These are phyloP conservation scores for Drosophila teissieri DNA, from an alignment of 1,140 invertebrate species.

Conservation along the genomic window DNA sequence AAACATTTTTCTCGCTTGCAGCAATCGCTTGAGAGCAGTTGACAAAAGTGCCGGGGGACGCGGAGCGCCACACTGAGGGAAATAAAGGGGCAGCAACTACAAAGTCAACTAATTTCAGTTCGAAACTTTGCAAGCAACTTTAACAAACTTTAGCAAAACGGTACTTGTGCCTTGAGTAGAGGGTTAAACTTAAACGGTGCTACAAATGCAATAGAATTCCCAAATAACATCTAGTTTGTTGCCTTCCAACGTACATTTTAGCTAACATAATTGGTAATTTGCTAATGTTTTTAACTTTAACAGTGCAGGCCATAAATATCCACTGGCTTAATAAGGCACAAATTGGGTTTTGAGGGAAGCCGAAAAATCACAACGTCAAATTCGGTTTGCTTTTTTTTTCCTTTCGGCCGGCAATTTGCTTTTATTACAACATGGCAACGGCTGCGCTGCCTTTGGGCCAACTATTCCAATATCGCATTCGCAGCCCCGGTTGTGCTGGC, in stretches of 20 bases:
- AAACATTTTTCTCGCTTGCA: constrained; percentile 36
- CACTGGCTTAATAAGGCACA: constrained; percentile 65
- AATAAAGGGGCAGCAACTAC: not conserved
- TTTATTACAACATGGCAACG: constrained; percentile 65
- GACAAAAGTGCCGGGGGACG: constrained; percentile 19
- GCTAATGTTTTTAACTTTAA: not conserved
- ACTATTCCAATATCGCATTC: not conserved
- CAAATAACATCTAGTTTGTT: too few species aligned
- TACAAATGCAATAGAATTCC: too few species aligned
- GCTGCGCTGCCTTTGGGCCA: constrained; percentile 19
- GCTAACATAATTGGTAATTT: too few species aligned
- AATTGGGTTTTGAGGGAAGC: constrained; percentile 7
- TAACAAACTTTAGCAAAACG: not conserved
- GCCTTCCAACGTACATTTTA: too few species aligned
- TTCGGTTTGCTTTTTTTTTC: not conserved
- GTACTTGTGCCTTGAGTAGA: too few species aligned
- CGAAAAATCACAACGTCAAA: constrained; percentile 16
- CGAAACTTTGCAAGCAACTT: too few species aligned
- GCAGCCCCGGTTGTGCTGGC: constrained; percentile 17
- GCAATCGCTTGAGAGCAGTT: constrained; percentile 25
- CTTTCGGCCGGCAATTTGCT: constrained; percentile 43
- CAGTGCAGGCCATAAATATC: constrained; percentile 58
- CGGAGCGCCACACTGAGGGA: constrained; percentile 3
- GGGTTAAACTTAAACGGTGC: too few species aligned
- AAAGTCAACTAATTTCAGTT: not conserved